Conservation (phyloP, 2,113 vertebrate species). For the Platichthys flesus region DNA sequence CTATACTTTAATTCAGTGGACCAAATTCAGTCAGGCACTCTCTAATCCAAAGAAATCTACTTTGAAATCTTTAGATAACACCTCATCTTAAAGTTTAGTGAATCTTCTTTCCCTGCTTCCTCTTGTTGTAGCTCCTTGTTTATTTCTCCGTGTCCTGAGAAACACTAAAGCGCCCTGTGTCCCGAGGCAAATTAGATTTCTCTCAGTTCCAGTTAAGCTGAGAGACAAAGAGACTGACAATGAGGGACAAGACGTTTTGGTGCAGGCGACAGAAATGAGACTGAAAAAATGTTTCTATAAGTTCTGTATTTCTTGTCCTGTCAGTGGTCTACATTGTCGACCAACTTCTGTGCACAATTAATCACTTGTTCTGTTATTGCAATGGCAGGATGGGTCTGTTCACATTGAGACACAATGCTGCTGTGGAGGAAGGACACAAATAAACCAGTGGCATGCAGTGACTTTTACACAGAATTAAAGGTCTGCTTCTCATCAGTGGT, state of each 20-base stretch:
- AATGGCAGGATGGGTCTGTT: neutral
- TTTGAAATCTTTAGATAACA: conserved; percentile 13
- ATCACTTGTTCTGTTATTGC: conserved; percentile 38
- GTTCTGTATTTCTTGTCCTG: conserved; percentile 24
- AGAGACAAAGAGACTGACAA: conserved; percentile 6
- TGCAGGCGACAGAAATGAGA: neutral
- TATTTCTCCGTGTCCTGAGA: neutral
- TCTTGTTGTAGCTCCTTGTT: conserved; percentile 22
- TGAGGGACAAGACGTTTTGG: neutral
- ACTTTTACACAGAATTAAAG: neutral
- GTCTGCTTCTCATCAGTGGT: too few relatives aligned
- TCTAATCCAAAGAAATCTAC: neutral
- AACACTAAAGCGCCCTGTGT: conserved; percentile 6
- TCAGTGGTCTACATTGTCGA: conserved; percentile 8
- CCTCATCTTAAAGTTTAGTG: conserved; percentile 6
- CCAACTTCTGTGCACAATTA: conserved; percentile 6
- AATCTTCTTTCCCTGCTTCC: neutral
- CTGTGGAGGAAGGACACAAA: neutral
- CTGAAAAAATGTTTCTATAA: neutral
- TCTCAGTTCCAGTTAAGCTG: conserved; percentile 36
- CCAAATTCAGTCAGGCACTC: neutral
- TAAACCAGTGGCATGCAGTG: neutral
- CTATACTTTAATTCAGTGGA: neutral
- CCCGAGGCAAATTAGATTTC: conserved; percentile 50
- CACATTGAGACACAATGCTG: neutral